Evolutionary conservation across 2,113 vertebrate genomes (phyloP).

Genomic region (Chaenocephalus aceratus): DNA sequence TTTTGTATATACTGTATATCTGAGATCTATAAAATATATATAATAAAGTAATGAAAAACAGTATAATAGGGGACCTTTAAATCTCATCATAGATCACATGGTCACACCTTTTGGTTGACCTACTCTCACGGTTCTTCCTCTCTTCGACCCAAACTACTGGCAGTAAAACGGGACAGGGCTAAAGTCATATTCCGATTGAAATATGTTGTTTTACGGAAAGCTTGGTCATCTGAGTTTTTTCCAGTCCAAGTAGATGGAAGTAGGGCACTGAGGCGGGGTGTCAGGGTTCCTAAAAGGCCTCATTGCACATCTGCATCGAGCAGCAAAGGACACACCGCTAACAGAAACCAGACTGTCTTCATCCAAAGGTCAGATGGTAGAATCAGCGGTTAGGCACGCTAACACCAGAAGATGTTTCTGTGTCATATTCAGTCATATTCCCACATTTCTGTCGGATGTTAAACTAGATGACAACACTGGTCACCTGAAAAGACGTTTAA

Average conservation of each 20-base stretch:
- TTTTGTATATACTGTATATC: no score
- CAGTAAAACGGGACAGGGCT: slow-evolving; percentile 35
- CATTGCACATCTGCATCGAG: slow-evolving; percentile 57
- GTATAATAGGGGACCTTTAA: no score
- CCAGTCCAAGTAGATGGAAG: slow-evolving; percentile 60
- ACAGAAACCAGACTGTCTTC: slow-evolving; percentile 68
- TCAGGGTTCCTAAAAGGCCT: slow-evolving; percentile 48
- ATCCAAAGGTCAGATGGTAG: slow-evolving; percentile 37
- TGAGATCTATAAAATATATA: no score
- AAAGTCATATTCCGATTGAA: slow-evolving; percentile 60
- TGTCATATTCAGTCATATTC: neutral
- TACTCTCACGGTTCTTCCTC: neutral
- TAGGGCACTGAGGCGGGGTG: slow-evolving; percentile 53
- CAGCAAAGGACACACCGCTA: slow-evolving; percentile 57
- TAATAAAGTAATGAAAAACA: no score
- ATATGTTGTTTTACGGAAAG: slow-evolving; percentile 60
- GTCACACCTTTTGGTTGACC: neutral
- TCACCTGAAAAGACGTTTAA: slow-evolving; percentile 3
- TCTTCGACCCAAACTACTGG: slow-evolving; percentile 1
- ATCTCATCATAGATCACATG: neutral
- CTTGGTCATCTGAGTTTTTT: slow-evolving; percentile 40
- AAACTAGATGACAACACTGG: neutral
- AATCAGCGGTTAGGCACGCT: slow-evolving; percentile 15
- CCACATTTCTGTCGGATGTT: neutral
- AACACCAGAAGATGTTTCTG: slow-evolving; percentile 1